Percentiles rank a stretch among this genome's conserved stretches.
Evolutionary conservation across 2,888 invertebrate genomes (phyloP).

Genomic region (Thelaira solivaga): DNA sequence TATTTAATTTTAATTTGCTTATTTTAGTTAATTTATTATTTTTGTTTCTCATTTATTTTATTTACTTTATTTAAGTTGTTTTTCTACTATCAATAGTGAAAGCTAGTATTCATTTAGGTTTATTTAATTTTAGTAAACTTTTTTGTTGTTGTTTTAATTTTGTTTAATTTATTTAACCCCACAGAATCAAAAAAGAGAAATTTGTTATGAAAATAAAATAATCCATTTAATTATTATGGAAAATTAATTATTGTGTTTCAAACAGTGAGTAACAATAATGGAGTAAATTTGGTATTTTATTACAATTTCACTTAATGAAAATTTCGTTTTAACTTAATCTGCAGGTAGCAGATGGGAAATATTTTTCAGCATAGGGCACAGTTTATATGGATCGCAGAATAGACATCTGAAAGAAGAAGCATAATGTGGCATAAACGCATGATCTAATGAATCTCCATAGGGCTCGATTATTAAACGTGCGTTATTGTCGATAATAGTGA

Average conservation of each 20-base stretch:
- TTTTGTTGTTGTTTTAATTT: conserved; percentile 72
- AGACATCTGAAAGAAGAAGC: too few species aligned
- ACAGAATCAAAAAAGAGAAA: neutral
- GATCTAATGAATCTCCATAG: too few species aligned
- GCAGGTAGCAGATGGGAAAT: too few species aligned
- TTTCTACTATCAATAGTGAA: conserved; percentile 38
- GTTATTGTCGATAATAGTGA: too few species aligned
- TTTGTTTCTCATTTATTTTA: conserved; percentile 48
- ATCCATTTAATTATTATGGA: conserved; percentile 41
- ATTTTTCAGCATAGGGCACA: too few species aligned
- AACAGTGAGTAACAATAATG: conserved; percentile 29
- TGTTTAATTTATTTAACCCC: conserved; percentile 53
- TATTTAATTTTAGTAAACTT: conserved; percentile 67
- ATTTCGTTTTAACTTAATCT: too few species aligned
- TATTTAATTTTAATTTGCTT: conserved; percentile 71
- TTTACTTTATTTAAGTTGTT: conserved; percentile 25
- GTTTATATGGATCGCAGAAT: too few species aligned
- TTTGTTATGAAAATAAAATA: conserved; percentile 43
- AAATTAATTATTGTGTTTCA: conserved; percentile 61
- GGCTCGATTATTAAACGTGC: too few species aligned
- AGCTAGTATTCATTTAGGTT: conserved; percentile 62
- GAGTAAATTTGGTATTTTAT: too few species aligned
- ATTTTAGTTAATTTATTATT: conserved; percentile 62
- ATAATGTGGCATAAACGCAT: too few species aligned
- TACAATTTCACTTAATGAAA: too few species aligned